A percentile compares a stretch with the other conserved stretches of the same genome.
Evolutionary conservation across 2,888 invertebrate species (phyloP).

Genomic region (Melieria picta): DNA sequence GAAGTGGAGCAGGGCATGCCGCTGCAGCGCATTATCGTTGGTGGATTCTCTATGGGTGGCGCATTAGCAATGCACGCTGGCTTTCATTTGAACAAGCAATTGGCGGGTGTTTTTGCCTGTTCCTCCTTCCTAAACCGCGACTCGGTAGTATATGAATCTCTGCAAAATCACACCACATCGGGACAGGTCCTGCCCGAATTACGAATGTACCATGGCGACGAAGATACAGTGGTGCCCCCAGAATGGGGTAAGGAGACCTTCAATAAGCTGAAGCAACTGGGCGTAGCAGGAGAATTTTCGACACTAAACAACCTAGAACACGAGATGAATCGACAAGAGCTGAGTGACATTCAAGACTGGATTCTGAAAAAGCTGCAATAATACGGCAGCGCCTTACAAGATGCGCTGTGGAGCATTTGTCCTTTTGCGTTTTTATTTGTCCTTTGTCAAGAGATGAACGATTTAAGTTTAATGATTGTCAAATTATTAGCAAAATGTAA

Average conservation of each 20-base stretch:
- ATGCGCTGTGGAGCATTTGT: slow-evolving; percentile 26
- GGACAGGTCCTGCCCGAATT: slow-evolving; percentile 54
- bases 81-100: slow-evolving; percentile 72
- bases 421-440: too few relatives aligned
- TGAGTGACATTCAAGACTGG: slow-evolving; percentile 73
- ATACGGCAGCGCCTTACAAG: slow-evolving; percentile 35
- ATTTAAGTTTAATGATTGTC: too few relatives aligned
- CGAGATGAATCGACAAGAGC: slow-evolving; percentile 72
- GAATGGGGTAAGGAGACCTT: slow-evolving; percentile 75
- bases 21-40: slow-evolving; percentile 76
- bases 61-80: slow-evolving; percentile 79
- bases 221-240: slow-evolving; percentile 74
- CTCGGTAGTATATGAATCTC: slow-evolving; percentile 75
- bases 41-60: slow-evolving; percentile 91
- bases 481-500: too few relatives aligned
- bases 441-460: too few relatives aligned
- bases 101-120: slow-evolving; percentile 80
- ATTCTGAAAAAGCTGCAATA: slow-evolving; percentile 69
- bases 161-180: slow-evolving; percentile 47
- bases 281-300: slow-evolving; percentile 74
- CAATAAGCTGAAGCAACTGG: slow-evolving; percentile 69
- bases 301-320: slow-evolving; percentile 72
- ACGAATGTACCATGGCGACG: slow-evolving; percentile 61
- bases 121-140: slow-evolving; percentile 81
- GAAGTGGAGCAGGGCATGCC: slow-evolving; percentile 77